phyloP scores from a whole-genome alignment of 2,888 invertebrate genomes.

The Sinohyriopsis cumingii region DNA sequence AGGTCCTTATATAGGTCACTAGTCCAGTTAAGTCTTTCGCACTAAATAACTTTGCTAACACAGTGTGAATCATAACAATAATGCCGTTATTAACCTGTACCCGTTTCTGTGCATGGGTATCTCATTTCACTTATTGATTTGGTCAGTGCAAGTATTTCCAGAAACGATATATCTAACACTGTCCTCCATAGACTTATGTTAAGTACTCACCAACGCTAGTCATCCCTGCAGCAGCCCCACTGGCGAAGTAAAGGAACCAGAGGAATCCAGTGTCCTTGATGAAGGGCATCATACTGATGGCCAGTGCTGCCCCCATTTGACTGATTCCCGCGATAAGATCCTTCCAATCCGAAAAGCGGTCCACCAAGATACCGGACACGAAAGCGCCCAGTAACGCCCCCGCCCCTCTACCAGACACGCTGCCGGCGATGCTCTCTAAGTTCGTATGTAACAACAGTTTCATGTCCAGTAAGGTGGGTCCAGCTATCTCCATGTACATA shows the following conservation, averaged over 20 bases:
- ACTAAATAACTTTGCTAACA: no score
- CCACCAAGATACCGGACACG: constrained; percentile 26
- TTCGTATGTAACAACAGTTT: constrained; percentile 24
- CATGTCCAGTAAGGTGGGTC: constrained; percentile 37
- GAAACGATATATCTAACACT: no score
- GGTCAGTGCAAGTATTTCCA: no score
- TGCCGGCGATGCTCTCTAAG: constrained; percentile 28
- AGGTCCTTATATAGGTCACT: no score
- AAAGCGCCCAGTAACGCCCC: constrained; percentile 35
- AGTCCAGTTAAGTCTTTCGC: no score
- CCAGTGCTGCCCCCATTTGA: constrained; percentile 15
- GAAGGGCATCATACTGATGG: constrained; percentile 29
- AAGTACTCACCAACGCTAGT: constrained; percentile 30
- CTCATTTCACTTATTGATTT: no score
- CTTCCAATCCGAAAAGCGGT: constrained; percentile 28
- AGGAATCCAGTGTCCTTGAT: constrained; percentile 13
- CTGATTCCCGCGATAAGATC: constrained; percentile 23
- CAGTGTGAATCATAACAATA: no score
- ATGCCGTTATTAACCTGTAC: no score
- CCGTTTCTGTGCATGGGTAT: no score
- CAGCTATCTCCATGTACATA: constrained; percentile 30
- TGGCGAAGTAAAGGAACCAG: constrained; percentile 27
- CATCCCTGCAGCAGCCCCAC: constrained; percentile 26
- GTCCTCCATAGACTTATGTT: no score
- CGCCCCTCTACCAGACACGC: constrained; percentile 26